These are phyloP conservation scores for Aurelia sp. DNA, from an alignment of 30 jellyfish, hydroid and myxozoan genomes.

Conservation along the genomic window DNA sequence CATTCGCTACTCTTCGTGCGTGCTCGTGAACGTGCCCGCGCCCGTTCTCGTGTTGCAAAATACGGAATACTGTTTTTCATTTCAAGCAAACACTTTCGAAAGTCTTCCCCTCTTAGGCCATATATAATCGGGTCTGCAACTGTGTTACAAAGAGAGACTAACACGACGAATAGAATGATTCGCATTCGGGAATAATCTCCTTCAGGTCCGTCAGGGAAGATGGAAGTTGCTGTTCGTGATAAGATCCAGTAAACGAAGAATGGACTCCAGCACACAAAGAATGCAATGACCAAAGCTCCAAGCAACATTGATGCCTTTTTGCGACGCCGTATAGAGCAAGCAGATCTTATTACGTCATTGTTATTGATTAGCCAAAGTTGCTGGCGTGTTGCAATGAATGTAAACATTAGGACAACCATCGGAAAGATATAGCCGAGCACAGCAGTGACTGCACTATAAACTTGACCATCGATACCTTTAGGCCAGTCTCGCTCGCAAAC, in stretches of 20 bases:
- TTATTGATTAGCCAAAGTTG: constrained; percentile 27
- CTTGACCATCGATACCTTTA: constrained; percentile 44
- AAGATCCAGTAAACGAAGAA: constrained; percentile 74
- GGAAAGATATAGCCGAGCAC: constrained; percentile 64
- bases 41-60: constrained; percentile 21
- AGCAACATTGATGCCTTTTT: constrained; percentile 58
- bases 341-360: constrained; percentile 1
- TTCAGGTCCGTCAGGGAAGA: constrained; percentile 68
- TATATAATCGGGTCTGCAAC: constrained; percentile 80
- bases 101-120: constrained; percentile 67
- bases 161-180: constrained; percentile 38
- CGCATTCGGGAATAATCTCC: constrained; percentile 75
- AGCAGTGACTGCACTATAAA: constrained; percentile 33
- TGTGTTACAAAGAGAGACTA: constrained; percentile 65
- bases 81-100: constrained; percentile 24
- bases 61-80: constrained; percentile 13
- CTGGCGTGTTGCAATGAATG: constrained; percentile 56
- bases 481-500: constrained; percentile 78
- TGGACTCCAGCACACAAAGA: constrained; percentile 75
- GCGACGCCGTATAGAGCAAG: constrained; percentile 47
- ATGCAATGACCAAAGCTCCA: constrained; percentile 58
- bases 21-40: constrained; percentile 45
- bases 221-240: constrained; percentile 66
- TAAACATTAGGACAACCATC: constrained; percentile 20
- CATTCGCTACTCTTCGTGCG: constrained; percentile 53